phyloP scores from a whole-genome alignment of 2,888 invertebrate species.

The Ectobius pallidus region DNA sequence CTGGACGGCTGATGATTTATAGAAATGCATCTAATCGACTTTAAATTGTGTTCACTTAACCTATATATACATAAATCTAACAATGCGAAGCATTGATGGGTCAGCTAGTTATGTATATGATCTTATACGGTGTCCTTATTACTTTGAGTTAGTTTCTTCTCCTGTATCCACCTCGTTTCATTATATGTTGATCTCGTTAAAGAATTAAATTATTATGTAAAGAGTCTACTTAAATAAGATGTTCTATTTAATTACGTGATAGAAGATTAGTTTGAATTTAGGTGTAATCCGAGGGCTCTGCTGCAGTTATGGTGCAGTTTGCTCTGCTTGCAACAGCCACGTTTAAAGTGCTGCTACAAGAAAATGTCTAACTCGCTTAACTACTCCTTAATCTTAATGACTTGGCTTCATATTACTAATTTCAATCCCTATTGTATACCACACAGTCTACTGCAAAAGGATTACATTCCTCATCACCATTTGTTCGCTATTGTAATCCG shows the following conservation, averaged over 20 bases:
- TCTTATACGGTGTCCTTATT: no score
- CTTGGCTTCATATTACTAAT: slow-evolving; percentile 12
- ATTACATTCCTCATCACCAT: no score
- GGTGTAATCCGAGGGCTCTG: neutral
- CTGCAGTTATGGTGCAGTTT: neutral
- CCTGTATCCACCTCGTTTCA: neutral
- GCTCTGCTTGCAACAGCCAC: neutral
- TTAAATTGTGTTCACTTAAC: no score
- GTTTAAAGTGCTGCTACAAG: neutral
- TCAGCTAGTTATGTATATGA: no score
- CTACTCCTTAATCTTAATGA: slow-evolving; percentile 18
- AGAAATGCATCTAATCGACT: no score
- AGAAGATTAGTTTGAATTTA: neutral
- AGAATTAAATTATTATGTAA: neutral
- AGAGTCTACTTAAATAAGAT: neutral
- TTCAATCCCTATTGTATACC: neutral
- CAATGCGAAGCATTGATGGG: no score
- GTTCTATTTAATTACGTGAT: neutral
- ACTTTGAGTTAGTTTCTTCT: neutral
- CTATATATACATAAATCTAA: no score
- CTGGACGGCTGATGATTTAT: no score
- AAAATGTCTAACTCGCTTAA: neutral
- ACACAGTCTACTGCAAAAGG: no score
- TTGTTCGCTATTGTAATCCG: no score
- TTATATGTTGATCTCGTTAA: neutral